A percentile compares a stretch with the other conserved stretches of the same genome.
These are phyloP conservation scores for Anabacerthia variegaticeps DNA, from an alignment of 2,797 vertebrate species.

Conservation along the genomic window DNA sequence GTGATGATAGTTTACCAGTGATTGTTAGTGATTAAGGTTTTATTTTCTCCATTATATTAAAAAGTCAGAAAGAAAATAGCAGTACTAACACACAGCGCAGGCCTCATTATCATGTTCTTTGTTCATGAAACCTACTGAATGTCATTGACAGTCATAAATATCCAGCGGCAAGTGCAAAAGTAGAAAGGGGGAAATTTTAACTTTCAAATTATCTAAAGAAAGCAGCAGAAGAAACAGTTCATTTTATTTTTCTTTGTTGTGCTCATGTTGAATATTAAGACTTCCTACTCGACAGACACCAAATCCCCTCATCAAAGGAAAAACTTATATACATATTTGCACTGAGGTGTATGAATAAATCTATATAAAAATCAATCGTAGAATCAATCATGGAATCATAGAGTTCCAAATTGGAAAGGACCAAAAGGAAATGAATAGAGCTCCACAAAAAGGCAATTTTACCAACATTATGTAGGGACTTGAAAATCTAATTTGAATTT, in stretches of 20 bases:
- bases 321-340: background rate
- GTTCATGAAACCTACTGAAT: slow-evolving; percentile 1
- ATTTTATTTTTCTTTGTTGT: background rate
- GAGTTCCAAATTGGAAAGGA: background rate
- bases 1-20: background rate
- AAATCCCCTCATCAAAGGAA: background rate
- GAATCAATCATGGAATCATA: background rate
- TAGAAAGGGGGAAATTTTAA: background rate
- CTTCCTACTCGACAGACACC: background rate
- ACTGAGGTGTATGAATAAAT: background rate
- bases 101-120: background rate
- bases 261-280: background rate
- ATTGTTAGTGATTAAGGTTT: slow-evolving; percentile 19
- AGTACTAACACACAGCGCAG: background rate
- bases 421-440: background rate
- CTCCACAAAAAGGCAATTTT: background rate
- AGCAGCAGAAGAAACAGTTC: background rate
- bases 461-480: background rate
- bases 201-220: background rate
- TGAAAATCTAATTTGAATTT: background rate
- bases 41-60: slow-evolving; percentile 19
- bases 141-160: background rate
- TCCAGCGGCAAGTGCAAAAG: background rate
- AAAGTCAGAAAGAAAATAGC: slow-evolving; percentile 19
- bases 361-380: background rate